Evolutionary conservation across 2,113 vertebrate species (phyloP).

Genomic region (Zeus faber): DNA sequence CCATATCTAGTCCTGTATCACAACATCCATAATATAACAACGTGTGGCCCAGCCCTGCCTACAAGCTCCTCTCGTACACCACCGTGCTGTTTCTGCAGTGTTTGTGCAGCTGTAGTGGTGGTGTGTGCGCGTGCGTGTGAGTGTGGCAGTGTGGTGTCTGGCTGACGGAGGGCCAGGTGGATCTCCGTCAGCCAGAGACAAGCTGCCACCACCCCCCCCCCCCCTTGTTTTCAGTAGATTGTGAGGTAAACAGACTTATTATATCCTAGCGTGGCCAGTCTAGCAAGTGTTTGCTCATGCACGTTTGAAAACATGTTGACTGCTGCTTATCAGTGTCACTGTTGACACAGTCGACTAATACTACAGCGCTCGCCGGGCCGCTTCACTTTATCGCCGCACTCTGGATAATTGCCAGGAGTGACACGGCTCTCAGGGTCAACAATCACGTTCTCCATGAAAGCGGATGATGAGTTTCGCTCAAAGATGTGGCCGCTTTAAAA

Average conservation of each 20-base stretch:
- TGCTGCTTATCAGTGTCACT: constrained; percentile 46
- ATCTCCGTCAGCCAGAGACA: constrained; percentile 2
- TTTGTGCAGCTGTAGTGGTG: constrained; percentile 75
- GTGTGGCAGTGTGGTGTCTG: too few species aligned
- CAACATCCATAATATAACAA: too few species aligned
- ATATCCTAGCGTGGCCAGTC: too few species aligned
- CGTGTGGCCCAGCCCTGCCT: too few species aligned
- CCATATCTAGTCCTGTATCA: too few species aligned
- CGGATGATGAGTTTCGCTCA: too few species aligned
- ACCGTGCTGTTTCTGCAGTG: constrained; percentile 34
- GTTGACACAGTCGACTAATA: constrained; percentile 60
- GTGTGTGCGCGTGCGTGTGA: constrained; percentile 24
- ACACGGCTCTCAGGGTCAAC: not conserved
- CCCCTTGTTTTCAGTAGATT: constrained; percentile 23
- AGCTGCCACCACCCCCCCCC: constrained; percentile 33
- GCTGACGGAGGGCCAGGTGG: too few species aligned
- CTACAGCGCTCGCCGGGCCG: constrained; percentile 17
- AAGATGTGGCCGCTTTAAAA: too few species aligned
- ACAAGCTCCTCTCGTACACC: constrained; percentile 11
- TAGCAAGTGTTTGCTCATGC: constrained; percentile 58
- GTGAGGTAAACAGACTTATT: constrained; percentile 51
- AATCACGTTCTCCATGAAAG: too few species aligned
- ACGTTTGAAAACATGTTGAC: constrained; percentile 67
- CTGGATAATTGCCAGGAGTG: constrained; percentile 36
- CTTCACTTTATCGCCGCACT: constrained; percentile 12